Conservation (phyloP, 1,140 invertebrate genomes). For the Drosophila prosaltans region DNA sequence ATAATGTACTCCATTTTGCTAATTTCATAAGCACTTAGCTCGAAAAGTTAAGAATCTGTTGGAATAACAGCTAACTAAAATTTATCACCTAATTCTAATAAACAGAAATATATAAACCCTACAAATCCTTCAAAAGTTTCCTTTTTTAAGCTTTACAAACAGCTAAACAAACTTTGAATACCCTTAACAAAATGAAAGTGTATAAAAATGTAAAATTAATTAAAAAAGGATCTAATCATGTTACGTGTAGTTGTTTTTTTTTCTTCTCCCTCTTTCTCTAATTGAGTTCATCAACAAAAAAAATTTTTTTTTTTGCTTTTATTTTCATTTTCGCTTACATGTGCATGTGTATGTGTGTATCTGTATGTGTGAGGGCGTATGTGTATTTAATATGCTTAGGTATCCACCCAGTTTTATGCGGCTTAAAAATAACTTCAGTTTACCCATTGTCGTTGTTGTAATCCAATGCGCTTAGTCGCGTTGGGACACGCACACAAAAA, state of each 20-base stretch:
- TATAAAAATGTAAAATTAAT: conserved; percentile 62
- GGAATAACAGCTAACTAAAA: too few relatives aligned
- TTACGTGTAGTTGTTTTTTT: conserved; percentile 24
- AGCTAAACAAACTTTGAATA: too few relatives aligned
- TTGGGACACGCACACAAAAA: conserved; percentile 30
- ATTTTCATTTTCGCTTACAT: neutral
- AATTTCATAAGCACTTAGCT: too few relatives aligned
- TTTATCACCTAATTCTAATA: too few relatives aligned
- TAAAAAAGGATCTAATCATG: conserved; percentile 50
- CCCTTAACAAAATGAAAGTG: neutral
- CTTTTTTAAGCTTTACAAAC: too few relatives aligned
- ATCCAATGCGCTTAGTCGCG: conserved; percentile 68
- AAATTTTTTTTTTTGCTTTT: conserved; percentile 22
- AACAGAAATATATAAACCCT: too few relatives aligned
- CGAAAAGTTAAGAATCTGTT: too few relatives aligned
- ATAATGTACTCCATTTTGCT: too few relatives aligned
- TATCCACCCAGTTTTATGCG: conserved; percentile 10
- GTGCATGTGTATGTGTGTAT: neutral
- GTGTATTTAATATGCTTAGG: conserved; percentile 58
- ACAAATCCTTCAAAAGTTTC: too few relatives aligned
- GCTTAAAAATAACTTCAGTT: conserved; percentile 66
- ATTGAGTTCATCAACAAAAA: conserved; percentile 76
- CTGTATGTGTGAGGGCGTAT: conserved; percentile 20
- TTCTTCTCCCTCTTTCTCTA: conserved; percentile 38
- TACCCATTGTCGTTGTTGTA: conserved; percentile 54